Conservation (phyloP, 2,113 vertebrate genomes). For the Chloebia gouldiae region DNA sequence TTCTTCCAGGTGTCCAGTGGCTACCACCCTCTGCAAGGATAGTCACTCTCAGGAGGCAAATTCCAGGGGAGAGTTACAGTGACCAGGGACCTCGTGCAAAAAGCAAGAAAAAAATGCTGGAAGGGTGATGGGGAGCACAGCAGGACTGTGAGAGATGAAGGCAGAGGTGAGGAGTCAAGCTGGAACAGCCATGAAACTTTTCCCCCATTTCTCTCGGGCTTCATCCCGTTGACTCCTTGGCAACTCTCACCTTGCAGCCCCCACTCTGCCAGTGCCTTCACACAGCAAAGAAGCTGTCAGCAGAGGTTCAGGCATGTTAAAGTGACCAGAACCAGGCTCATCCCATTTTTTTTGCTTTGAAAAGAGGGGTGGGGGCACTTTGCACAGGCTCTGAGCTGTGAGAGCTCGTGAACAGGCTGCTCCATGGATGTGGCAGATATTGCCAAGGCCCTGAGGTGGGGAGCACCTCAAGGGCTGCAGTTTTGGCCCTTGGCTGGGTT, state of each 20-base stretch:
- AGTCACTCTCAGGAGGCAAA: background rate
- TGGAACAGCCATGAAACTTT: background rate
- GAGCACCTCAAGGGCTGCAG: background rate
- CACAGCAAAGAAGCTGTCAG: background rate
- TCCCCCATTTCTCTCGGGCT: background rate
- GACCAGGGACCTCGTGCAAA: rapidly evolving
- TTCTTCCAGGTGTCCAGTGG: background rate
- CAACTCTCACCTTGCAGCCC: background rate
- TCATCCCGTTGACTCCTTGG: background rate
- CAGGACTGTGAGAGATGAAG: background rate
- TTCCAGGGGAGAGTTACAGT: background rate
- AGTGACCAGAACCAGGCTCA: background rate
- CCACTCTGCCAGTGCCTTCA: background rate
- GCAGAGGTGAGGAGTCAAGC: background rate
- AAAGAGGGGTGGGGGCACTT: background rate
- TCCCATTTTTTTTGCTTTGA: background rate
- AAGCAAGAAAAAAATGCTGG: background rate
- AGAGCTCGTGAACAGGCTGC: background rate
- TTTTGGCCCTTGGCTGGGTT: background rate
- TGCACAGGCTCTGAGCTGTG: background rate
- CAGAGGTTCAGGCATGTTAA: background rate
- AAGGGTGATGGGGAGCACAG: background rate
- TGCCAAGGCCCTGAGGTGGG: background rate
- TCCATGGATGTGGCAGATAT: background rate
- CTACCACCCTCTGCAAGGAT: background rate